A percentile compares a stretch with the other conserved stretches of the same genome.
Conservation (phyloP, 2,797 vertebrate species). For the Myripristis jacobus region DNA sequence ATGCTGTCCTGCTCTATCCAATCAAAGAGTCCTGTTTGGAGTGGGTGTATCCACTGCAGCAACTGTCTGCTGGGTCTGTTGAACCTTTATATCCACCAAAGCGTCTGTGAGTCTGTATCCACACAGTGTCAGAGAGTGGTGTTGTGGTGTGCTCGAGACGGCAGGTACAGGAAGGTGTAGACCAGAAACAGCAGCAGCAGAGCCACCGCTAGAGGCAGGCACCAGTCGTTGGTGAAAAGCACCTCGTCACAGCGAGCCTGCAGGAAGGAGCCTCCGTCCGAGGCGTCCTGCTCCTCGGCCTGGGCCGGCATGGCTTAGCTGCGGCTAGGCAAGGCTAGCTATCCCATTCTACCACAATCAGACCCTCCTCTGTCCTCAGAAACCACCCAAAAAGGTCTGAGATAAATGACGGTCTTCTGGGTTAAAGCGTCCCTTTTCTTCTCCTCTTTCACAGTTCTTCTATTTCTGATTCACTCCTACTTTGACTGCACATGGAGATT, state of each 20-base stretch:
- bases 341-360: slow-evolving; percentile 8
- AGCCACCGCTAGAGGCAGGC: slow-evolving; percentile 78
- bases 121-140: slow-evolving; percentile 43
- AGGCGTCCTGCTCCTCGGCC: not conserved
- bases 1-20: slow-evolving; percentile 17
- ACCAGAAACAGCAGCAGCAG: slow-evolving; percentile 80
- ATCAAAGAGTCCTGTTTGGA: slow-evolving; percentile 5
- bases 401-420: not conserved
- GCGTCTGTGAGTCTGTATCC: not conserved
- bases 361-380: not conserved
- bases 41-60: not conserved
- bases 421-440: not conserved
- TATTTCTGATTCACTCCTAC: not conserved
- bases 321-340: not conserved
- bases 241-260: slow-evolving; percentile 82
- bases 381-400: not conserved
- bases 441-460: not conserved
- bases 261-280: slow-evolving; percentile 68
- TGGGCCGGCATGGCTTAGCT: slow-evolving; percentile 41
- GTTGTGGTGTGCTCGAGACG: slow-evolving; percentile 78
- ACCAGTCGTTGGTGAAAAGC: slow-evolving; percentile 82
- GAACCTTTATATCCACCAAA: slow-evolving; percentile 15
- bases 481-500: not conserved
- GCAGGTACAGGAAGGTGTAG: slow-evolving; percentile 84
- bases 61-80: not conserved